A percentile compares a stretch with the other conserved stretches of the same genome.
Conservation (phyloP, 2,888 invertebrate genomes). For the Sarcophaga caerulescens region DNA sequence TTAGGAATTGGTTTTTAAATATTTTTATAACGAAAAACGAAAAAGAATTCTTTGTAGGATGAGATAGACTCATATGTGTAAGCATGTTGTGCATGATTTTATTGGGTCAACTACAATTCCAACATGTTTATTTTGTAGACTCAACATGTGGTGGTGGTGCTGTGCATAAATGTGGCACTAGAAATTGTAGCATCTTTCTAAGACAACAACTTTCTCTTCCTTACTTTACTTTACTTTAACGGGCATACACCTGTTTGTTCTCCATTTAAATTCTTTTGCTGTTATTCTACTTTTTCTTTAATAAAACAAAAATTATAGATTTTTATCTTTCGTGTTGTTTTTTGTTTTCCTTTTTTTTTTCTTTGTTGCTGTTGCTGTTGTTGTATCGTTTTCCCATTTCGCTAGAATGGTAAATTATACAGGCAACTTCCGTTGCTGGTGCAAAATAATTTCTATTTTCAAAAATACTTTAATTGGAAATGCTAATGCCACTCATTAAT, state of each 20-base stretch:
- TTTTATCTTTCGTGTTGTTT: conserved; percentile 23
- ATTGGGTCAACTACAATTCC: conserved; percentile 29
- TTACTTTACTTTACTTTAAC: not conserved
- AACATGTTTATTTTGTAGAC: too few species aligned
- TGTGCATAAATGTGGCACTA: not conserved
- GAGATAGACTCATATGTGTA: too few species aligned
- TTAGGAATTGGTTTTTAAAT: not conserved
- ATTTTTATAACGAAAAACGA: not conserved
- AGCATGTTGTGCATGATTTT: conserved; percentile 3
- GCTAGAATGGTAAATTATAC: conserved; percentile 28
- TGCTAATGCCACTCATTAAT: not conserved
- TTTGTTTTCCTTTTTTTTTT: not conserved
- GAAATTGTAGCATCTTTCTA: conserved; percentile 53
- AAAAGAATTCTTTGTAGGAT: too few species aligned
- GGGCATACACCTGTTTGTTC: too few species aligned
- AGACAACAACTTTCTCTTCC: conserved; percentile 58
- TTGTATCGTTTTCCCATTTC: not conserved
- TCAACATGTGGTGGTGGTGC: not conserved
- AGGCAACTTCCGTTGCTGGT: conserved; percentile 42
- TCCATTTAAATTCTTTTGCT: conserved; percentile 1
- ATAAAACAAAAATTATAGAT: conserved; percentile 30
- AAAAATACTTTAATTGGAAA: not conserved
- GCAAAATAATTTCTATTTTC: not conserved
- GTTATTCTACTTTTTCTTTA: conserved; percentile 26
- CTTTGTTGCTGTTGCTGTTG: not conserved